These are phyloP conservation scores for Rhopalosiphum padi DNA, from an alignment of 1,140 invertebrate species.

Conservation along the genomic window DNA sequence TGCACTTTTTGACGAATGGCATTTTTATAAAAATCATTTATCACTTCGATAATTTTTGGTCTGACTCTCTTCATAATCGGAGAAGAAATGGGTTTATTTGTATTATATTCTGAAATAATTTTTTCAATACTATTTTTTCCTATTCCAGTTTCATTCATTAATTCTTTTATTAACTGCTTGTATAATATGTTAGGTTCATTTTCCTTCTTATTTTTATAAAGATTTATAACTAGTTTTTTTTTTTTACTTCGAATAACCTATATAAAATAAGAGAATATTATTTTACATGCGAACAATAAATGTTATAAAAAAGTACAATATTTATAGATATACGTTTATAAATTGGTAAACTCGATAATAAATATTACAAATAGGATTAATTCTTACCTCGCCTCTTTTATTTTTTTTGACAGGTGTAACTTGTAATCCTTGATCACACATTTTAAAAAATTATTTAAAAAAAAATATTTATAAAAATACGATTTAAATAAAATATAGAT, in stretches of 20 bases:
- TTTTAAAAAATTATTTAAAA: background rate
- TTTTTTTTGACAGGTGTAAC: background rate
- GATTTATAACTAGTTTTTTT: background rate
- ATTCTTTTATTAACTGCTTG: background rate
- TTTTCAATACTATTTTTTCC: conserved; percentile 11
- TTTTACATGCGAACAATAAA: background rate
- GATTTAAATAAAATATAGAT: background rate
- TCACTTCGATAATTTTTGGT: background rate
- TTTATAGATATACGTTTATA: background rate
- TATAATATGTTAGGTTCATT: background rate
- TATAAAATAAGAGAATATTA: background rate
- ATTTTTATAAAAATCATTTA: background rate
- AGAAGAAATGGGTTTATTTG: background rate
- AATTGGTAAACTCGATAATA: background rate
- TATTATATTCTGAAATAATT: background rate
- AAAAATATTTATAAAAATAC: background rate
- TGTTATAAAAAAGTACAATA: background rate
- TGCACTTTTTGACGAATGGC: background rate
- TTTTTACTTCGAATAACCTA: background rate
- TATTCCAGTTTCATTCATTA: conserved; percentile 15
- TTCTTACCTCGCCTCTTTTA: conserved; percentile 7
- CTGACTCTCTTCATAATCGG: background rate
- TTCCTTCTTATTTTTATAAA: background rate
- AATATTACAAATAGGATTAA: background rate
- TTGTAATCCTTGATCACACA: background rate